Percentiles rank a stretch among this genome's conserved stretches.
Conservation (phyloP, 2,113 vertebrate genomes). For the Trogon melanurus region DNA sequence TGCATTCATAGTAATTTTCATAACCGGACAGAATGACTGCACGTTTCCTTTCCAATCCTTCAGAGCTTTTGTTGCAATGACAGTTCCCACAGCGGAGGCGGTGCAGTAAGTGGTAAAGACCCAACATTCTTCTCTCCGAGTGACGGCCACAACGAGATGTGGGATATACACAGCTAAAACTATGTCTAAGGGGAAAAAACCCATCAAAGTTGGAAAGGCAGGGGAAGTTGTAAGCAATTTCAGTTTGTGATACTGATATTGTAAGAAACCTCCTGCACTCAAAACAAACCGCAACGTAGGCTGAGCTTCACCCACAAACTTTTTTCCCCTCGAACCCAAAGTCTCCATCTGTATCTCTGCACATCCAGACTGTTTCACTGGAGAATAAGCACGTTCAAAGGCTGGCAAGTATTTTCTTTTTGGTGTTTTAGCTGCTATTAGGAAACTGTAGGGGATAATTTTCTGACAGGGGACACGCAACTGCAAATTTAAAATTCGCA, state of each 20-base stretch:
- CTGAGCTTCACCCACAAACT: neutral
- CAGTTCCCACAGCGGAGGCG: neutral
- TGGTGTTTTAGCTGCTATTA: neutral
- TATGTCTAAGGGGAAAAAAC: neutral
- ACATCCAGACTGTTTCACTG: neutral
- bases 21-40: neutral
- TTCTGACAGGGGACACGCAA: neutral
- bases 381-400: neutral
- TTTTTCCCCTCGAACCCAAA: neutral
- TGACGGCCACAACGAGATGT: neutral
- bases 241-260: neutral
- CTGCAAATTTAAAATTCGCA: neutral
- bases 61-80: slow-evolving; percentile 31
- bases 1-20: slow-evolving; percentile 40
- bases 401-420: neutral
- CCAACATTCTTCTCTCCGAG: neutral
- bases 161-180: neutral
- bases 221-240: neutral
- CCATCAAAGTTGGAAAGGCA: neutral
- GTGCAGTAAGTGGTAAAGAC: neutral
- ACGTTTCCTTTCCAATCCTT: neutral
- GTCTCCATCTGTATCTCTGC: neutral
- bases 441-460: neutral
- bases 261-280: neutral
- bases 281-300: neutral